phyloP scores from a whole-genome alignment of 2,888 invertebrate genomes.

The Leptinotarsa juncta region DNA sequence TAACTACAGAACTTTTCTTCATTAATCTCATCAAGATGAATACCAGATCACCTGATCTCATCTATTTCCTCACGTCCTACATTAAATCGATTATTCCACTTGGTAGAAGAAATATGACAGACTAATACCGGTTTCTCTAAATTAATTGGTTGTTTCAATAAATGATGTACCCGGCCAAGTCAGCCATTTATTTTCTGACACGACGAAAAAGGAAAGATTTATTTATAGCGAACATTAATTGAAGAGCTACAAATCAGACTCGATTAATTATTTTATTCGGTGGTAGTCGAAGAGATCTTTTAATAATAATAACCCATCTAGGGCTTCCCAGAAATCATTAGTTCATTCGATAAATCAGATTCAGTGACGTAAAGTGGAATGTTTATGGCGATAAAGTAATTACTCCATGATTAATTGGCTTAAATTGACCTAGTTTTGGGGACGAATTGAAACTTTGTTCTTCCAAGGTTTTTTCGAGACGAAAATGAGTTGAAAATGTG shows the following conservation, averaged over 20 bases:
- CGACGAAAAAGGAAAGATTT: not conserved
- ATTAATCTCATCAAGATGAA: too few species aligned
- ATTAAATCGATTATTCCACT: not conserved
- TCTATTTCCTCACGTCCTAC: not conserved
- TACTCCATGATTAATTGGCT: not conserved
- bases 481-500: too few species aligned
- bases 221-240: slow-evolving; percentile 13
- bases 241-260: slow-evolving; percentile 23
- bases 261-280: slow-evolving; percentile 24
- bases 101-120: not conserved
- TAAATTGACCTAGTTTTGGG: not conserved
- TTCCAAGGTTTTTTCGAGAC: not conserved
- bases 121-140: not conserved
- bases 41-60: not conserved
- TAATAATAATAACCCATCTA: slow-evolving; percentile 10
- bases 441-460: not conserved
- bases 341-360: slow-evolving; percentile 9
- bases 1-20: too few species aligned
- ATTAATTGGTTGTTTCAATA: slow-evolving; percentile 10
- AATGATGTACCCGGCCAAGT: not conserved
- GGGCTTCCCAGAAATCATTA: slow-evolving; percentile 7
- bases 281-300: slow-evolving; percentile 7
- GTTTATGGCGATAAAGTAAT: slow-evolving; percentile 6
- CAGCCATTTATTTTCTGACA: slow-evolving; percentile 1
- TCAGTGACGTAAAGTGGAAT: not conserved